phyloP scores from a whole-genome alignment of 2,113 vertebrate species.

The Chrysochloris asiatica region DNA sequence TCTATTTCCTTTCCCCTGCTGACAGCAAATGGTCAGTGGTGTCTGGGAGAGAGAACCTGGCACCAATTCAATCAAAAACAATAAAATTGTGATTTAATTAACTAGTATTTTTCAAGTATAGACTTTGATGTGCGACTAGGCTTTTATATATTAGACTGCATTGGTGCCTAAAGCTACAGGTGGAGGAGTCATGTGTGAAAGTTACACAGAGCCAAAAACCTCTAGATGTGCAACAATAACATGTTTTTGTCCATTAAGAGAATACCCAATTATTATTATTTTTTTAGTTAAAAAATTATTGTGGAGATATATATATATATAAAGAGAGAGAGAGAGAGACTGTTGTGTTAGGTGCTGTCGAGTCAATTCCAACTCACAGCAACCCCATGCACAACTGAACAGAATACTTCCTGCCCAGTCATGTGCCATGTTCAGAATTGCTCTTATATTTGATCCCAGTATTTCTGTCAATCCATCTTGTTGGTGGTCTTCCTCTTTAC shows the following conservation, averaged over 20 bases:
- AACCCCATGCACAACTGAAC: too few species aligned
- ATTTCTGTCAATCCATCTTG: too few species aligned
- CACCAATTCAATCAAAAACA: conserved; percentile 46
- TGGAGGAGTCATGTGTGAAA: background rate
- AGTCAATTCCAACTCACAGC: too few species aligned
- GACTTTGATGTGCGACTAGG: background rate
- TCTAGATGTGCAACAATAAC: background rate
- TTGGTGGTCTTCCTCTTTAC: too few species aligned
- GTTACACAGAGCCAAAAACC: background rate
- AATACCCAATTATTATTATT: background rate
- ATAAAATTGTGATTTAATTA: conserved; percentile 46
- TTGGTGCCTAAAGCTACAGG: background rate
- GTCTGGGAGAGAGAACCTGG: conserved; percentile 53
- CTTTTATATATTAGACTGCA: background rate
- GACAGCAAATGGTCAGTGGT: conserved; percentile 33
- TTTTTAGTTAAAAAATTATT: too few species aligned
- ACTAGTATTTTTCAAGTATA: conserved; percentile 32
- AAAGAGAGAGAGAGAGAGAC: too few species aligned
- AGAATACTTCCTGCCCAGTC: too few species aligned
- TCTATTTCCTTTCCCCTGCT: conserved; percentile 60
- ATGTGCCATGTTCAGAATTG: too few species aligned
- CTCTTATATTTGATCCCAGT: too few species aligned
- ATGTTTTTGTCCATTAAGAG: background rate
- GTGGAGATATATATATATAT: too few species aligned
- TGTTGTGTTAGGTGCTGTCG: background rate